A percentile compares a stretch with the other conserved stretches of the same genome.
phyloP scores from a whole-genome alignment of 2,888 invertebrate genomes.

The Drepanosiphum platanoidis region DNA sequence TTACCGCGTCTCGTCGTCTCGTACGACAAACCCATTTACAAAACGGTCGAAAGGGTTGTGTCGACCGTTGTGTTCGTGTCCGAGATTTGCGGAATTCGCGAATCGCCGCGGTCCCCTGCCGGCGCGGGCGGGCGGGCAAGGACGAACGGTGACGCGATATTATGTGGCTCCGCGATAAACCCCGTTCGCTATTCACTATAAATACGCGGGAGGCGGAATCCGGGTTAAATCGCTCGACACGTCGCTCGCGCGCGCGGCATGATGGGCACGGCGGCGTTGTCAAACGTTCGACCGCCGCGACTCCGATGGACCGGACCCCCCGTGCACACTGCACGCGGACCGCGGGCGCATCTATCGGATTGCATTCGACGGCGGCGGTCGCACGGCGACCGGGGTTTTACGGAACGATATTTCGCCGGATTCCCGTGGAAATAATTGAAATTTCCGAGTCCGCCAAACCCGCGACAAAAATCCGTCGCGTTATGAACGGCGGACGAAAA shows the following conservation, averaged over 20 bases:
- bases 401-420: too few species aligned
- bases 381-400: too few species aligned
- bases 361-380: too few species aligned
- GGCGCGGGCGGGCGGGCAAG: too few species aligned
- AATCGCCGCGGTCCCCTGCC: background rate
- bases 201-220: constrained; percentile 15
- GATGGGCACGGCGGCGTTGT: background rate
- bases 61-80: constrained; percentile 23
- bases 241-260: background rate
- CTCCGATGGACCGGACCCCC: too few species aligned
- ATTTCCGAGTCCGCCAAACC: too few species aligned
- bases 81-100: background rate
- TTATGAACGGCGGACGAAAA: too few species aligned
- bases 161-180: constrained; percentile 21
- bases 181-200: background rate
- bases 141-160: background rate
- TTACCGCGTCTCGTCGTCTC: background rate
- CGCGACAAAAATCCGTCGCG: too few species aligned
- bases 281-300: background rate
- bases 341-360: background rate
- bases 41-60: constrained; percentile 33
- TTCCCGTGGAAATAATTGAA: too few species aligned
- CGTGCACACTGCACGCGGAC: too few species aligned
- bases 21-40: background rate
- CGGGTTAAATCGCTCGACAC: constrained; percentile 2